These are phyloP conservation scores for Zaprionus obscuricornis DNA, from an alignment of 2,888 invertebrate species.

Conservation along the genomic window DNA sequence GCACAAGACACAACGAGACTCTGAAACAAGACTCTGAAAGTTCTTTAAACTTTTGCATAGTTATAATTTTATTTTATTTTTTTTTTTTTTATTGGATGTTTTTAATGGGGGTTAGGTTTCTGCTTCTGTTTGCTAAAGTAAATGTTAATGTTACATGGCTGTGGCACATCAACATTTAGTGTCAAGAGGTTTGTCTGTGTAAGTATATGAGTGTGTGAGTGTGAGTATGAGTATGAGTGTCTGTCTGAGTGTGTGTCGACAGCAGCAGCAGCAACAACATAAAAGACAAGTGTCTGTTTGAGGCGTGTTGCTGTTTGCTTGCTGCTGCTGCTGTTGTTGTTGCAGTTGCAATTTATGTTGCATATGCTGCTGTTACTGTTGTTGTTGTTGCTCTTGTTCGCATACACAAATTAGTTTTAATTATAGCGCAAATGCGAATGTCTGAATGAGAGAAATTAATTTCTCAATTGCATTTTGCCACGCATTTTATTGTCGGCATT, in stretches of 20 bases:
- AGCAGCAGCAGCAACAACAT: conserved; percentile 25
- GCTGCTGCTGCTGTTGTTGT: conserved; percentile 23
- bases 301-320: conserved; percentile 54
- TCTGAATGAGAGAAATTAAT: conserved; percentile 75
- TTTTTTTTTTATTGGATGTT: too few relatives aligned
- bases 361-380: conserved; percentile 8
- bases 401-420: conserved; percentile 79
- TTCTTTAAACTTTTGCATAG: too few relatives aligned
- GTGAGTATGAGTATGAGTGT: not conserved
- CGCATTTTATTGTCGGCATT: conserved; percentile 73
- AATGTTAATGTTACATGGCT: conserved; percentile 9
- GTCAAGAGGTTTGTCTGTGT: conserved; percentile 23
- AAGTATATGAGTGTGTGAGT: not conserved
- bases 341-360: conserved; percentile 9
- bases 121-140: too few relatives aligned
- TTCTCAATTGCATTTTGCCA: conserved; percentile 78
- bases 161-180: conserved; percentile 19
- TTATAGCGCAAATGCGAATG: conserved; percentile 77
- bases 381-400: conserved; percentile 32
- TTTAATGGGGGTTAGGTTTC: too few relatives aligned
- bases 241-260: conserved; percentile 1
- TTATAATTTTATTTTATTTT: too few relatives aligned
- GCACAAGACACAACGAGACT: too few relatives aligned
- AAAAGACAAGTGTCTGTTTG: conserved; percentile 68
- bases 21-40: too few relatives aligned